Evolutionary conservation across 1,140 invertebrate species (phyloP), one percentile per base, ranked within the genome.

Genomic region (Pogonomyrmex barbatus): DNA sequence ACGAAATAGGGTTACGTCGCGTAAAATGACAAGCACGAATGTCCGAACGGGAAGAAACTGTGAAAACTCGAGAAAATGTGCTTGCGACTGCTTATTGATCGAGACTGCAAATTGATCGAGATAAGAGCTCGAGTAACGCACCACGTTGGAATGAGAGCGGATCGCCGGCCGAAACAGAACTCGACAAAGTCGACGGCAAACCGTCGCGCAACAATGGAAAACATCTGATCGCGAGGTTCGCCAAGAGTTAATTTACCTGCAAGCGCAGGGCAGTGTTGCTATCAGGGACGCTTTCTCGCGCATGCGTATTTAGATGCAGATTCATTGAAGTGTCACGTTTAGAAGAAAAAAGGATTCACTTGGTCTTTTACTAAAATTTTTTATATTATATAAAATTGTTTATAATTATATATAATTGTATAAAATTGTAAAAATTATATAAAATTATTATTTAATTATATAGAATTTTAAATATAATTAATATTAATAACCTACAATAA

Each of bases 211-310:
- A 78, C 52, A 68, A 52, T 24, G 45, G 45, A 86, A 89, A 90
- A 89, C 89, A 89, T 89, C 87, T 89, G 90, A 91, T 87, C 88
- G 68, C 62, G 71, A 87, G 85, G 81, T 78, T 14, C 68, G 68
- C 63, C 50, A 24, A 24, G 30, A 36, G 47, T 85, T 60, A 88
- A 77, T 54, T 73, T 47, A 50, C 62, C 30, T 14, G 42, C 63
- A 60, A 36, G 67, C 33, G 36, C 88, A 87, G 85, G 78, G 56
- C 24, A 24, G 24, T 24, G 24, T 24, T 24, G 24, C 24, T 24
- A 24, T 24, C 24, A 24, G 24, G 24, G 24, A 24, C 24, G 24
- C 24, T 24, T 24, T 24, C 24, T 24, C 24, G 24, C 24, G 24
- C 24, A 24, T 24, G 24, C 24, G 24, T 24, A 24, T 24, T 24